phyloP scores from a whole-genome alignment of 2,797 vertebrate genomes.

The Anabas testudineus region DNA sequence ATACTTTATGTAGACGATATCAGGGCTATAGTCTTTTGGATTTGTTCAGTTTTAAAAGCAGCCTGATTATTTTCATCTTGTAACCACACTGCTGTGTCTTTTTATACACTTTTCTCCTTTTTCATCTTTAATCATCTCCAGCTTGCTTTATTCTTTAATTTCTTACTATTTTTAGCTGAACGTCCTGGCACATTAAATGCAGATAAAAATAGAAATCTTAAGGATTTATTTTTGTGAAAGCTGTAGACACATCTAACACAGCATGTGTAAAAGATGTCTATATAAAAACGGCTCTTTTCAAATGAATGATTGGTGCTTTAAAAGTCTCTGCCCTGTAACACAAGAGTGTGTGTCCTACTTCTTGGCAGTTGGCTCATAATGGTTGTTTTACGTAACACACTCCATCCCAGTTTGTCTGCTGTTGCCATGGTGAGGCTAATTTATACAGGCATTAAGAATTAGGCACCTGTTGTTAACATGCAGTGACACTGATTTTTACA shows the following conservation, averaged over 20 bases:
- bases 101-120: not conserved
- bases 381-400: slow-evolving; percentile 82
- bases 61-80: slow-evolving; percentile 19
- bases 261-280: slow-evolving; percentile 45
- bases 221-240: slow-evolving; percentile 11
- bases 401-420: slow-evolving; percentile 78
- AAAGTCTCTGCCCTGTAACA: slow-evolving; percentile 59
- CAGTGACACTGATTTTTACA: slow-evolving; percentile 53
- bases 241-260: slow-evolving; percentile 26
- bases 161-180: slow-evolving; percentile 34
- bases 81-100: slow-evolving; percentile 10
- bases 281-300: slow-evolving; percentile 1
- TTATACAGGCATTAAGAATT: slow-evolving; percentile 81
- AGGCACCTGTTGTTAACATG: slow-evolving; percentile 72
- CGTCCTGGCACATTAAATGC: slow-evolving; percentile 24
- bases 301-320: slow-evolving; percentile 41
- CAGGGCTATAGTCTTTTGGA: slow-evolving; percentile 7
- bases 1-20: slow-evolving; percentile 14
- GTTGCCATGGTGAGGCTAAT: slow-evolving; percentile 85
- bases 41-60: slow-evolving; percentile 20
- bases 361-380: slow-evolving; percentile 74
- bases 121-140: slow-evolving; percentile 24
- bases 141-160: slow-evolving; percentile 25
- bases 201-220: slow-evolving; percentile 24
- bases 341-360: slow-evolving; percentile 74